phyloP scores from a whole-genome alignment of 2,113 vertebrate species.

The Colaptes auratus region DNA sequence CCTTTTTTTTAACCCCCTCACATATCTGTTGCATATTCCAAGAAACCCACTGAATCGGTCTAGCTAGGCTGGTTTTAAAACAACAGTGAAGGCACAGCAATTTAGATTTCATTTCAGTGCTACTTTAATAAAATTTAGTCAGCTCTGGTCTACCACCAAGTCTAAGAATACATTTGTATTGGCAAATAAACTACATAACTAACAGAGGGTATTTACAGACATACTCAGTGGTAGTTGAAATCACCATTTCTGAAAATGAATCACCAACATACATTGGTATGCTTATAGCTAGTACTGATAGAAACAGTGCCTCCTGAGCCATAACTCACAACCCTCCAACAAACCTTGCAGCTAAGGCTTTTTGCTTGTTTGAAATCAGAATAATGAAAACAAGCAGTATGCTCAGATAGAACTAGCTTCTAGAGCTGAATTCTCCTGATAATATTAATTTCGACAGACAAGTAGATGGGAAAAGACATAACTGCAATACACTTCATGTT shows the following conservation, averaged over 20 bases:
- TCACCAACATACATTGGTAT: background rate
- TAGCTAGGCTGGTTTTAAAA: background rate
- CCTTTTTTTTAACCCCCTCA: fast-evolving
- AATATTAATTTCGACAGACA: background rate
- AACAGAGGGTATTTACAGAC: background rate
- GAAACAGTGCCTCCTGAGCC: background rate
- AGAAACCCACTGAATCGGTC: background rate
- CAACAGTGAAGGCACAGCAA: background rate
- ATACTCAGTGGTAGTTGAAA: fast-evolving
- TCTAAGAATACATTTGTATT: background rate
- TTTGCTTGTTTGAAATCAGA: background rate
- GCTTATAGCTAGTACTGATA: background rate
- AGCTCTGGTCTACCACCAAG: background rate
- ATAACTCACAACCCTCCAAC: background rate
- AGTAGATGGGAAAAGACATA: background rate
- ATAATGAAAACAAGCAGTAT: background rate
- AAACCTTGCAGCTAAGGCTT: background rate
- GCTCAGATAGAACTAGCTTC: background rate
- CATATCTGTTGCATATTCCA: background rate
- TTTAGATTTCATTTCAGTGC: background rate
- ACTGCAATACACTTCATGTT: background rate
- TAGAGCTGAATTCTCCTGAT: background rate
- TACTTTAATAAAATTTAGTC: background rate
- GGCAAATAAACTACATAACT: background rate
- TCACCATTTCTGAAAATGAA: background rate